A percentile compares a stretch with the other conserved stretches of the same genome.
Conservation (phyloP, 2,888 invertebrate species). For the Acleris literana region DNA sequence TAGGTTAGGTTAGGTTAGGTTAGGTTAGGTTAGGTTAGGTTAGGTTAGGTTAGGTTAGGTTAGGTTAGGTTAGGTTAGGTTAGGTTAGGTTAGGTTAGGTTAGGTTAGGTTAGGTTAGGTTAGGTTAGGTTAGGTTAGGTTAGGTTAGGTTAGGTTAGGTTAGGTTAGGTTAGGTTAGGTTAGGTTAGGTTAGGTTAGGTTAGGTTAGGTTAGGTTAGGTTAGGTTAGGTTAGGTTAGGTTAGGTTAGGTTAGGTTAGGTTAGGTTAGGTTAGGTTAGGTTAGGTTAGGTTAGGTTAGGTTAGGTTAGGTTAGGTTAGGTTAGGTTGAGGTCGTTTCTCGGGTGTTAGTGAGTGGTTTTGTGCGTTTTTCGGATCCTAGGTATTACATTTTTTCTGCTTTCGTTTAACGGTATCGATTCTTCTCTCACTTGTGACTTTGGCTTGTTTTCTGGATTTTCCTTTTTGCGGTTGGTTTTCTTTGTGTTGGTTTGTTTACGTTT, state of each 20-base stretch:
- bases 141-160: slow-evolving; percentile 2
- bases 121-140: slow-evolving; percentile 2
- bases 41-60: neutral
- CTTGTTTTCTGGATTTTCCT: no score
- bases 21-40: neutral
- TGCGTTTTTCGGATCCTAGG: no score
- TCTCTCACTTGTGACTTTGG: no score
- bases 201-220: slow-evolving; percentile 2
- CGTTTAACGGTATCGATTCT: no score
- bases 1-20: slow-evolving; percentile 2
- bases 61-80: slow-evolving; percentile 1
- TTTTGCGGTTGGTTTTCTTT: no score
- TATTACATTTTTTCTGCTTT: no score
- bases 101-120: slow-evolving; percentile 2
- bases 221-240: slow-evolving; percentile 2
- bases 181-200: slow-evolving; percentile 2
- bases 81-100: slow-evolving; percentile 2
- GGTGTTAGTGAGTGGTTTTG: neutral
- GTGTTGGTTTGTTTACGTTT: no score
- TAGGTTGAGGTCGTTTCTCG: no score
- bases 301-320: slow-evolving; percentile 2
- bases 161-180: slow-evolving; percentile 2
- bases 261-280: slow-evolving; percentile 2
- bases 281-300: slow-evolving; percentile 2
- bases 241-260: slow-evolving; percentile 2